Percentiles rank a stretch among this genome's conserved stretches.
These are phyloP conservation scores for Leptodactylus fuscus DNA, from an alignment of 2,113 vertebrate species.

Conservation along the genomic window DNA sequence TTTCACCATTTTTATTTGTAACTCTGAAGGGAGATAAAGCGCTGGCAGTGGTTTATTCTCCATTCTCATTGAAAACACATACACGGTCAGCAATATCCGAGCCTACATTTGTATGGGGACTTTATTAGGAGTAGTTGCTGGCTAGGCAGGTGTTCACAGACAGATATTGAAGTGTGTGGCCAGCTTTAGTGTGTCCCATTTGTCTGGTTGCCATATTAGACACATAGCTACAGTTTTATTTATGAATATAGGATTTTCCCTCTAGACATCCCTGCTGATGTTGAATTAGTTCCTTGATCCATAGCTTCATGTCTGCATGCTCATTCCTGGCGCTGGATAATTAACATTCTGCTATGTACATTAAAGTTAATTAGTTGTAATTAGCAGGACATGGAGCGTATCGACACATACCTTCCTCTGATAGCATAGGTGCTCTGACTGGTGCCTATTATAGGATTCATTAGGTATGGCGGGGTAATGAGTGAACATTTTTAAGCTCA, in stretches of 20 bases:
- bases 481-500: constrained; percentile 61
- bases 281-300: background rate
- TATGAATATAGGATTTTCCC: background rate
- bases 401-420: constrained; percentile 65
- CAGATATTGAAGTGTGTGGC: no score
- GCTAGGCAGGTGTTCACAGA: no score
- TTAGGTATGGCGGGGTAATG: constrained; percentile 68
- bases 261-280: background rate
- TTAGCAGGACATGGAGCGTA: constrained; percentile 66
- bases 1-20: no score
- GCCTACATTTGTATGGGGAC: no score
- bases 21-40: no score
- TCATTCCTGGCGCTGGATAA: constrained; percentile 21
- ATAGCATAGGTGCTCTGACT: constrained; percentile 60
- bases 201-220: background rate
- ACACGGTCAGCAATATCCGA: no score
- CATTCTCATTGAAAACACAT: no score
- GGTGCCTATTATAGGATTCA: background rate
- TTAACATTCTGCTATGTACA: constrained; percentile 33
- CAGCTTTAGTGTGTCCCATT: no score
- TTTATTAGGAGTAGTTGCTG: no score
- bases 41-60: no score
- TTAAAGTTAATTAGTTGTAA: constrained; percentile 69
- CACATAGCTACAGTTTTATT: background rate
- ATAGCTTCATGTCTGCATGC: background rate